A percentile compares a stretch with the other conserved stretches of the same genome.
Conservation (phyloP, 30 jellyfish, hydroid and myxozoan genomes). For the Chironex yamaguchii region DNA sequence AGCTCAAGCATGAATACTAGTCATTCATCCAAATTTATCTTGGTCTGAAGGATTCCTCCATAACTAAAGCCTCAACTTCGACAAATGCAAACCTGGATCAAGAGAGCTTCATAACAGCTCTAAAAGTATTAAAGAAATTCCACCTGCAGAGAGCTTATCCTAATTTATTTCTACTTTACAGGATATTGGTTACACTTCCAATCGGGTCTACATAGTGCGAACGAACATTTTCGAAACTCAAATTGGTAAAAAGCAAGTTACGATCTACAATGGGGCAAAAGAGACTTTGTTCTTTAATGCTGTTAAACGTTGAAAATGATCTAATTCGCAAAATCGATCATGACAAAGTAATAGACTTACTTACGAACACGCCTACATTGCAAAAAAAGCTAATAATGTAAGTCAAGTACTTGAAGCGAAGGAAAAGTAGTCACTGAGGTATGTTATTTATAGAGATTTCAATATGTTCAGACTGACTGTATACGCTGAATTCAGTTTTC, state of each 20-base stretch:
- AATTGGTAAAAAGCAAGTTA: not conserved
- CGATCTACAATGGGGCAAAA: constrained; percentile 30
- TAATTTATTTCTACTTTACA: not conserved
- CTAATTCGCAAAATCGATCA: not conserved
- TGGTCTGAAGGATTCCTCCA: not conserved
- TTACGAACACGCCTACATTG: not conserved
- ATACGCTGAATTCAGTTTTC: too few species aligned
- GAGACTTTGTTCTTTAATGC: not conserved
- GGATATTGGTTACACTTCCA: constrained; percentile 1
- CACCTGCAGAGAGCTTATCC: not conserved
- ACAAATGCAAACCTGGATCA: not conserved
- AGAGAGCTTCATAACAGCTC: not conserved
- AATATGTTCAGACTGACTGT: too few species aligned
- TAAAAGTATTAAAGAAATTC: not conserved
- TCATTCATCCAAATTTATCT: not conserved
- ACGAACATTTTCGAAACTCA: not conserved
- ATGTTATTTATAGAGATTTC: too few species aligned
- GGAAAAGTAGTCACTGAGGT: too few species aligned
- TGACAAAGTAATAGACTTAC: not conserved
- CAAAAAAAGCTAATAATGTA: not conserved
- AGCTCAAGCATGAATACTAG: not conserved
- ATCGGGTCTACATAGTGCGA: constrained; percentile 1
- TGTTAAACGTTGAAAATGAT: not conserved
- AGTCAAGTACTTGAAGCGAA: too few species aligned
- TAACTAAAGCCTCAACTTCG: too few species aligned